A percentile compares a stretch with the other conserved stretches of the same genome.
Conservation (phyloP, 1,140 invertebrate genomes). For the Drosophila setifemur region DNA sequence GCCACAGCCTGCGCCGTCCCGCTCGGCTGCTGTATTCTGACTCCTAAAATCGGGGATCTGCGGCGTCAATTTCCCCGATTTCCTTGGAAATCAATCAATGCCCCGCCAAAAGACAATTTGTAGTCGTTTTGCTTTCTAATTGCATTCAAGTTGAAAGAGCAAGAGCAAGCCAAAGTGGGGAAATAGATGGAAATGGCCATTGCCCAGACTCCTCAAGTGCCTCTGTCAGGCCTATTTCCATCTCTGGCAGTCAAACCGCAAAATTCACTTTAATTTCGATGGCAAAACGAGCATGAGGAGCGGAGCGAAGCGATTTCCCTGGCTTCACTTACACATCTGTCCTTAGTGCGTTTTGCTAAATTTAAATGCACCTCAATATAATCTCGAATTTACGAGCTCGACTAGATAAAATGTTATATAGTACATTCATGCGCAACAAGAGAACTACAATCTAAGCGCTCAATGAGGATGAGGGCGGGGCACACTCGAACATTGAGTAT, state of each 20-base stretch:
- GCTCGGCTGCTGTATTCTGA: conserved; percentile 40
- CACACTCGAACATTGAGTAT: neutral
- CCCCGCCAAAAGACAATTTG: conserved; percentile 63
- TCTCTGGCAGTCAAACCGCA: conserved; percentile 49
- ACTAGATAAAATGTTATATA: conserved; percentile 75
- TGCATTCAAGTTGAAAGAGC: conserved; percentile 71
- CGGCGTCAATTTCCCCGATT: conserved; percentile 34
- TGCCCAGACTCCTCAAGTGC: conserved; percentile 50
- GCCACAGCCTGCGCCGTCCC: conserved; percentile 23
- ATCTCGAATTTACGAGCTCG: conserved; percentile 73
- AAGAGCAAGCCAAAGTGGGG: conserved; percentile 17
- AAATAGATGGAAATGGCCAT: neutral
- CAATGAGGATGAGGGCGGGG: neutral
- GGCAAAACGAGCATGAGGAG: conserved; percentile 10
- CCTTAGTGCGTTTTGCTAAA: conserved; percentile 37
- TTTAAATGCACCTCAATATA: conserved; percentile 73
- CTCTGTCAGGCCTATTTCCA: conserved; percentile 36
- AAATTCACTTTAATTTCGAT: conserved; percentile 57
- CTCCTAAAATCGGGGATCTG: conserved; percentile 42
- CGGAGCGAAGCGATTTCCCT: neutral
- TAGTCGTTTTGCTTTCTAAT: conserved; percentile 74
- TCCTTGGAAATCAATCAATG: conserved; percentile 76
- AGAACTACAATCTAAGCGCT: conserved; percentile 34
- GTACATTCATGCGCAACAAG: conserved; percentile 67
- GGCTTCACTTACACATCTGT: neutral